Base-by-base conservation (phyloP, 2,113 vertebrate species). In the Cyprinus carpio region DNA sequence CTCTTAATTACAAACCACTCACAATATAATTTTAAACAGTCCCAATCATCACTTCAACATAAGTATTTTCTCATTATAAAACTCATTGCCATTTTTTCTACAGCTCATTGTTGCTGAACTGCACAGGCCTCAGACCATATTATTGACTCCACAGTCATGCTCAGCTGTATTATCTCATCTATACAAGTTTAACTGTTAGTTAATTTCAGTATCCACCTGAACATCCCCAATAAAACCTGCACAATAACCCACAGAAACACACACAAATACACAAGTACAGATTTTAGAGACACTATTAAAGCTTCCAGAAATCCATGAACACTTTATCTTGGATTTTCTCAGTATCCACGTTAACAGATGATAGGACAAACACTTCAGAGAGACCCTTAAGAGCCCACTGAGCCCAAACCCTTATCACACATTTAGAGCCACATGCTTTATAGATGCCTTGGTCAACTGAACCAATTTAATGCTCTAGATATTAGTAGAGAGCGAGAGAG, bases 161-260 rank as follows among this genome's bases (percentile, higher is more conserved):
- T 92, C 93, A 94, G 92, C 92, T 94, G 92, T 92, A 91, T 93
- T 93, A 93, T 93, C 90, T 90, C 88, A 93, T 93, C 93, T 93
- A 93, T 92, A 93, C 90, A 89, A 91, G 23, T 88, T 80, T 83
- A 87, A 90, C 93, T 93, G 92, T 93, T 92, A 93, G 92, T 93
- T 90, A 88, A 92, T 91, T 88, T 89, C 83, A 87, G 54, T 79
- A 82, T 89, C 89, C 94, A 94, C 92, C 92, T 93, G 94, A 92
- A 94, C 93, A 94, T 92, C 90, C 89, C 90, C 92, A 93, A 93
- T 94, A 93, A 95, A 93, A 91, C 89, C 89, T 87, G 88, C 91
- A 93, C 93, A 94, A 94, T 92, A 94, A 92, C 92, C 91, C 90
- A 93, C 93, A 75, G 37, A 88, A 86, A 84, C n/a, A 62, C 46